These are phyloP conservation scores for Malacoctenus gilli DNA, from an alignment of 2,797 vertebrate genomes.

Conservation along the genomic window DNA sequence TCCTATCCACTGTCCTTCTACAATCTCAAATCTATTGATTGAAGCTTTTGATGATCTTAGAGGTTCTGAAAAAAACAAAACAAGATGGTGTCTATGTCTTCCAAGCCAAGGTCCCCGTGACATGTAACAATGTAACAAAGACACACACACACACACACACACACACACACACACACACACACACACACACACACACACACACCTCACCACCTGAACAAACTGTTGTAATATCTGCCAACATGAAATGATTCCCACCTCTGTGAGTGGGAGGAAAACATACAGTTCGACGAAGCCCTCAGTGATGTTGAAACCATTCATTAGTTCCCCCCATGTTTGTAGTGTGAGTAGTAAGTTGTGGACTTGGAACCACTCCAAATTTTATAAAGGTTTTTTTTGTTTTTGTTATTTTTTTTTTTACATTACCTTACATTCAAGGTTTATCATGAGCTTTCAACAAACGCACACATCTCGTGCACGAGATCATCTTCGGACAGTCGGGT, in stretches of 20 bases:
- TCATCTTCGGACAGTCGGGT: slow-evolving; percentile 1
- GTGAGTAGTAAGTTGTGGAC: background rate
- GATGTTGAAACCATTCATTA: background rate
- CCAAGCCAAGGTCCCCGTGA: background rate
- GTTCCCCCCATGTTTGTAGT: too few species aligned
- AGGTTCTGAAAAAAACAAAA: too few species aligned
- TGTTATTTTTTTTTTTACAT: too few species aligned
- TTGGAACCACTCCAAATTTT: background rate
- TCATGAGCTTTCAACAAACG: too few species aligned
- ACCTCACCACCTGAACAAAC: slow-evolving; percentile 5
- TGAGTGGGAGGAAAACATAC: slow-evolving; percentile 26
- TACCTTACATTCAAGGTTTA: too few species aligned
- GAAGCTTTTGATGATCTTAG: slow-evolving; percentile 7
- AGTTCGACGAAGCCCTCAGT: slow-evolving; percentile 4
- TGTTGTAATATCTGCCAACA: slow-evolving; percentile 25
- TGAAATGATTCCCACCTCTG: slow-evolving; percentile 29
- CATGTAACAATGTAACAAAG: background rate
- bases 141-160: background rate
- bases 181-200: slow-evolving; percentile 13
- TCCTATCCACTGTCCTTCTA: background rate
- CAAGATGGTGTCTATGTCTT: too few species aligned
- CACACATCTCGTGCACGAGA: background rate
- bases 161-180: background rate
- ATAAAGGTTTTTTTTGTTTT: background rate
- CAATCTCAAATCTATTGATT: background rate